Evolutionary conservation across 2,113 vertebrate species (phyloP), one percentile per base, ranked within the genome.

Genomic region (Pundamilia nyererei): DNA sequence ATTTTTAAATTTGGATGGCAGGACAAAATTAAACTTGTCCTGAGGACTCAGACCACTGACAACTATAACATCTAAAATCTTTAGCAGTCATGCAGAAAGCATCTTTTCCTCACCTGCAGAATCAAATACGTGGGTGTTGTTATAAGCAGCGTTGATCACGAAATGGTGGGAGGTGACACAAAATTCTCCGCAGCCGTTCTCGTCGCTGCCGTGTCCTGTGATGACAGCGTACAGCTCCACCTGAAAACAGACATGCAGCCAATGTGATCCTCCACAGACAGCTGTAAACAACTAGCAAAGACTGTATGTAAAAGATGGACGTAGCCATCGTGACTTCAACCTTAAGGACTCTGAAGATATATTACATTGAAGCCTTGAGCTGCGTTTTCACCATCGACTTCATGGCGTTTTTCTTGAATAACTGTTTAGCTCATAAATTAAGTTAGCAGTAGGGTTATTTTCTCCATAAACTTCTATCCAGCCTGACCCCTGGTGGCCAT

Each of bases 91-190:
- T 31, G 45, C 24, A n/a, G 17, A 19, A 29, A 54, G 5, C 2
- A 5, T 11, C 13, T 6, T 42, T 6, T 60, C 21, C 88, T 93
- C 75, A 97, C 97, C 97, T 87, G 97, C 96, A 3, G 96, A 89
- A 21, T 96, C 91, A 14, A 97, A 97, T 1, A 55, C 21, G 4
- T 55, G 96, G 0, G 91, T 94, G 93, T 97, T 96, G 94, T 96
- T 97, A 31, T 89, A 83, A 11, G 81, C 35, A 5, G 7, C 33
- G 38, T 97, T 97, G 89, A 97, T 79, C 31, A 96, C 31, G 86
- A 97, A 97, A 89, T 96, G 89, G 49, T 97, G 97, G 4, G 97
- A 97, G 2, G 97, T 97, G 86, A 97, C 95, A 13, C 97, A 97
- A 38, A 97, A 97, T 40, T 97, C 97, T 2, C 95, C 95, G 1